Evolutionary conservation across 2,113 vertebrate genomes (phyloP).

Genomic region (Atractosteus spatula): DNA sequence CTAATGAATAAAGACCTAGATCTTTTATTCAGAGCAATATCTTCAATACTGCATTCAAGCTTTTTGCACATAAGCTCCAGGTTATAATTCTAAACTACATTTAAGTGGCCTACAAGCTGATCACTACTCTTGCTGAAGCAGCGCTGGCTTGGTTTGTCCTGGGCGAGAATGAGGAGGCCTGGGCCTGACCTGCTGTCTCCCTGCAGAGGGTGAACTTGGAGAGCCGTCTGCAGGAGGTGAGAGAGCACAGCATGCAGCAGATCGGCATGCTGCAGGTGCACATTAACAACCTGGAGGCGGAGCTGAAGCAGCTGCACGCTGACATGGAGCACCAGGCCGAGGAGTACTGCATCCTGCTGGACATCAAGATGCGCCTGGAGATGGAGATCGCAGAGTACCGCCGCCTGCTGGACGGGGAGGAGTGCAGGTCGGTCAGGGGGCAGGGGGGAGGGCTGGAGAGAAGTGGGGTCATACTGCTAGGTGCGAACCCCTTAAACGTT

Average conservation of each 20-base stretch:
- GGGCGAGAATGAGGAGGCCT: no score
- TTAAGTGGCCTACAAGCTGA: no score
- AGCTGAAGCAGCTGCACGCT: slow-evolving; percentile 42
- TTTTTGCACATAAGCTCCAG: no score
- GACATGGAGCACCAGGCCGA: slow-evolving; percentile 37
- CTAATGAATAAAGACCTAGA: no score
- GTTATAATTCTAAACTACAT: no score
- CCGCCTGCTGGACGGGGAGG: slow-evolving; percentile 57
- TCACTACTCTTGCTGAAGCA: no score
- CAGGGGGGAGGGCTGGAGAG: not conserved
- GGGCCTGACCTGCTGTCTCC: not conserved
- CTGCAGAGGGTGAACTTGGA: slow-evolving; percentile 45
- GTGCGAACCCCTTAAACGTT: not conserved
- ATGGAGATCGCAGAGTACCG: slow-evolving; percentile 64
- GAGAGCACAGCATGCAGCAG: slow-evolving; percentile 13
- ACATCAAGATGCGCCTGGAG: slow-evolving; percentile 67
- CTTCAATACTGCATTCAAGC: no score
- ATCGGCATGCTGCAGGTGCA: slow-evolving; percentile 44
- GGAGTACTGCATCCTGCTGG: slow-evolving; percentile 50
- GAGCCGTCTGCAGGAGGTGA: slow-evolving; percentile 35
- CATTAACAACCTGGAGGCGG: slow-evolving; percentile 42
- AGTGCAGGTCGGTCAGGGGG: slow-evolving; percentile 31
- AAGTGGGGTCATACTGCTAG: not conserved
- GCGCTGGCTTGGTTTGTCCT: no score
- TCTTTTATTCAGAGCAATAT: no score